Evolutionary conservation across 2,888 invertebrate genomes (phyloP), one percentile per base, ranked within the genome.

Genomic region (Argyresthia albistria): DNA sequence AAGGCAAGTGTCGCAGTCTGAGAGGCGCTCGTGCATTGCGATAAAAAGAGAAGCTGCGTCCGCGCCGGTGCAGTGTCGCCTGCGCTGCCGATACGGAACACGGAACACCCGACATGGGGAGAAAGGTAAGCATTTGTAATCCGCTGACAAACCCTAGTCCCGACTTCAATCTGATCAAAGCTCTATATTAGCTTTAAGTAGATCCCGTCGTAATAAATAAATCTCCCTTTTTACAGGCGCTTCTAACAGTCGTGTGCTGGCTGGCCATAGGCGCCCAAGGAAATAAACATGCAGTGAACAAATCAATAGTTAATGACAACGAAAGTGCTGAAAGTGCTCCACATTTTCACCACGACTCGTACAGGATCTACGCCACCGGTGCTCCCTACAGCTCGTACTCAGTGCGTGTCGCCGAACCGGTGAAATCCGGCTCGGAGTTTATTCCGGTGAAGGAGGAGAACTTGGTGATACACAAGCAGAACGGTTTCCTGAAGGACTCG

Each of bases 1-100:
- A 48, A 48, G 48, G 37, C 14, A 36, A 15, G 48, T n/a, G 16
- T 46, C 37, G 37, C 48, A 16, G 14, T 48, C 16, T 25, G 25
- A 12, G n/a, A 35, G 14, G 12, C 35, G 15, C 15, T 7, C 25
- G 42, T 35, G 25, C 8, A 16, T 25, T 59, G 57, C 61, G 65
- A 80, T 86, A 84, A 76, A 86, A 84, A 73, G 60, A 57, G 60
- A 53, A 66, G 60, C 59, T 61, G 65, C 65, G 61, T 68, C 64
- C 65, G 76, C 79, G 76, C 71, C 67, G 68, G 65, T 76, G 61
- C 65, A 81, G 73, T 79, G 74, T 73, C 66, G 65, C 72, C 78
- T 68, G 70, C 73, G 59, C 73, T 65, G 74, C 70, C 72, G n/a
- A 15, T 2, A 65, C 60, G 54, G 68, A 73, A 64, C 64, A 64